Evolutionary conservation across 2,113 vertebrate genomes (phyloP).

Genomic region (Triplophysa rosa): DNA sequence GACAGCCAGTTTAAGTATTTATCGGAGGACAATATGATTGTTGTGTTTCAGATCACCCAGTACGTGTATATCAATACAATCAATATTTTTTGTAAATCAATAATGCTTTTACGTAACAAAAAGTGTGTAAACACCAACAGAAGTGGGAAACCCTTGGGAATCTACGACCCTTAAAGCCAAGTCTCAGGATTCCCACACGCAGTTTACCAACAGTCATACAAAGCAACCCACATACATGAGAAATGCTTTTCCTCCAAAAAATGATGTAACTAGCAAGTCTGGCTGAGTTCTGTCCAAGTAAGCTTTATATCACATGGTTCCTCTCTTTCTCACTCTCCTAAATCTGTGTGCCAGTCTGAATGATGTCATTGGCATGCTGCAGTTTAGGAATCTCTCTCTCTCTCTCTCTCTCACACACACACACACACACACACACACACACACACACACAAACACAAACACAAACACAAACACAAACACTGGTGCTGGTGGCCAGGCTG

Average conservation of each 20-base stretch:
- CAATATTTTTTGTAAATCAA: not conserved
- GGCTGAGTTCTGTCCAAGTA: not conserved
- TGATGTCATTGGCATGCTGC: constrained; percentile 32
- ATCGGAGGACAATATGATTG: not conserved
- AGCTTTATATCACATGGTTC: not conserved
- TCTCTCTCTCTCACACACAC: too few relatives aligned
- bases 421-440: too few relatives aligned
- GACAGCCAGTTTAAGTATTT: not conserved
- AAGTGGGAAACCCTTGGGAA: not conserved
- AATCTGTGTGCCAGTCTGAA: constrained; percentile 38
- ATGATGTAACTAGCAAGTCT: not conserved
- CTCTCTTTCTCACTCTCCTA: not conserved
- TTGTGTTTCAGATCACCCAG: not conserved
- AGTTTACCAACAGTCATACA: not conserved
- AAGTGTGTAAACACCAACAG: not conserved
- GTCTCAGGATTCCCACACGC: not conserved
- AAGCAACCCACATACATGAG: not conserved
- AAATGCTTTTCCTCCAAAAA: not conserved
- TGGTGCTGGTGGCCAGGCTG: not conserved
- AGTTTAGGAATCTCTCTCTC: not conserved
- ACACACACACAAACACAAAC: too few relatives aligned
- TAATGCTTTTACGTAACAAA: not conserved
- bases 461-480: not conserved
- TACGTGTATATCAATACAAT: too few relatives aligned
- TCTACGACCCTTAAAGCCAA: not conserved